phyloP scores from a whole-genome alignment of 2,888 invertebrate genomes.

The Athalia rosae region DNA sequence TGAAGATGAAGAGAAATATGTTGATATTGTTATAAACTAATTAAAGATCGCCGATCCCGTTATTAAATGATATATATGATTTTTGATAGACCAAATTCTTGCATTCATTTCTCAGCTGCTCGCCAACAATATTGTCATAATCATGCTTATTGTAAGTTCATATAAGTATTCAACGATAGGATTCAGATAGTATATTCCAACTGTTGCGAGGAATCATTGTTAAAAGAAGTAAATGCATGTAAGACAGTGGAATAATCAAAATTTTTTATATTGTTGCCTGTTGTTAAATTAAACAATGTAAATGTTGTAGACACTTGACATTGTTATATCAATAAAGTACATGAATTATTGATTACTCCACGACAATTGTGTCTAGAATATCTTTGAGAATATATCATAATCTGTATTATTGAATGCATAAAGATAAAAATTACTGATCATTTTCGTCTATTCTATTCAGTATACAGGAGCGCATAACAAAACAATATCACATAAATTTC shows the following conservation, averaged over 20 bases:
- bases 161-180: constrained; percentile 7
- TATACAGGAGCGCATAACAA: background rate
- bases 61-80: constrained; percentile 19
- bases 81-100: constrained; percentile 24
- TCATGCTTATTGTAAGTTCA: constrained; percentile 6
- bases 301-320: constrained; percentile 45
- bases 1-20: constrained; percentile 35
- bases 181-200: constrained; percentile 2
- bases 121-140: constrained; percentile 12
- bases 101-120: background rate
- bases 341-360: constrained; percentile 46
- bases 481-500: background rate
- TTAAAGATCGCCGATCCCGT: constrained; percentile 10
- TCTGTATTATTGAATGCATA: background rate
- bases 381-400: background rate
- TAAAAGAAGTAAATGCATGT: constrained; percentile 1
- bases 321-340: constrained; percentile 52
- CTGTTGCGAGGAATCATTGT: constrained; percentile 8
- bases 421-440: background rate
- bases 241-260: constrained; percentile 19
- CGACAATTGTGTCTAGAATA: background rate
- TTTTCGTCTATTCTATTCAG: background rate
- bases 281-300: constrained; percentile 48
- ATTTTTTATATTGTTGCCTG: constrained; percentile 47
- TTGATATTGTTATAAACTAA: constrained; percentile 7